Evolutionary conservation across 2,113 vertebrate genomes (phyloP), one percentile per base, ranked within the genome.

Genomic region (Rallus limicola): DNA sequence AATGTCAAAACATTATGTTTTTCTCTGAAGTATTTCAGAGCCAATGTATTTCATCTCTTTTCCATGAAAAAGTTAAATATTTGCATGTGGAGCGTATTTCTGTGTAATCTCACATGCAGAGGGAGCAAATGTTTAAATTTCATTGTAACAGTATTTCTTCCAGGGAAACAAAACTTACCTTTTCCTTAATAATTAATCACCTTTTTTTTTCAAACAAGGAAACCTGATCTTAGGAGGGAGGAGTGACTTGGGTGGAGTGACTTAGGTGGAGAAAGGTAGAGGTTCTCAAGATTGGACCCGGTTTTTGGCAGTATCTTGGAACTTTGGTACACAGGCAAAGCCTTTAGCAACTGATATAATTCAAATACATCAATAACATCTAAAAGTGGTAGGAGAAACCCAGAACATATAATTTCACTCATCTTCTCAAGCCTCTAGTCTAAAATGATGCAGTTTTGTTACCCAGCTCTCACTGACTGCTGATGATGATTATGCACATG

Each of bases 11-110:
- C 80, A 88, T 48, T 63, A 16, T 44, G 38, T 78, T 94, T 94
- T 85, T 50, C 87, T 88, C 71, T 48, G 59, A 72, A 78, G 52
- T 34, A 52, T 74, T 82, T 92, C 83, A 77, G 55, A 85, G 87
- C 70, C 79, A 81, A 68, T 0, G 2, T 55, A 58, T 90, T 93
- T 88, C 79, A 50, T 69, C 60, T 29, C 33, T 75, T 82, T 70
- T 70, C 80, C 75, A 42, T 46, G 44, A 69, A 93, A 55, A 93
- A 78, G 36, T 79, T 82, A 88, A 85, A 79, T 93, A 91, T 94
- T 92, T 91, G 75, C 75, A 82, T 56, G 64, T 86, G 71, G 88
- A 82, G 33, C 62, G 28, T 24, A 82, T 82, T 93, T 92, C 81
- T 95, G 81, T 18, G 28, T 48, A 74, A 79, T 79, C 81, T 75